Percentiles rank a stretch among this genome's conserved stretches.
Evolutionary conservation across 2,113 vertebrate genomes (phyloP).

Genomic region (Varanus komodoensis): DNA sequence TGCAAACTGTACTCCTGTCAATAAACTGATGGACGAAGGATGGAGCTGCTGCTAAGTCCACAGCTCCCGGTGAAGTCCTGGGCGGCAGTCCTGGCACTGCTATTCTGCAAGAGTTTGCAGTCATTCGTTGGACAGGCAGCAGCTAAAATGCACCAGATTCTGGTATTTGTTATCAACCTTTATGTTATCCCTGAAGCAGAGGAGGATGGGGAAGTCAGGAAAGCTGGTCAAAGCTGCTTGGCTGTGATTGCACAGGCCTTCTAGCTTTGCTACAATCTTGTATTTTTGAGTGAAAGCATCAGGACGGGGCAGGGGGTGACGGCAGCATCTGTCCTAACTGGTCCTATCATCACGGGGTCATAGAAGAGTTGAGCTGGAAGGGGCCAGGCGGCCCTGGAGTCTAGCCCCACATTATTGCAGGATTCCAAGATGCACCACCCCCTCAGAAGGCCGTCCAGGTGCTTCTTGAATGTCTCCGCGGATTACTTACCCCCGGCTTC

Average conservation of each 20-base stretch:
- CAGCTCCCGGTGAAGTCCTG: slow-evolving; percentile 23
- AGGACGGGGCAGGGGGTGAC: background rate
- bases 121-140: slow-evolving; percentile 47
- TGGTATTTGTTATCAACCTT: slow-evolving; percentile 51
- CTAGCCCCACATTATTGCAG: no score
- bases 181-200: slow-evolving; percentile 26
- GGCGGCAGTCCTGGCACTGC: slow-evolving; percentile 19
- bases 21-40: slow-evolving; percentile 47
- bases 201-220: slow-evolving; percentile 16
- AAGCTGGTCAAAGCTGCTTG: slow-evolving; percentile 37
- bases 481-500: no score
- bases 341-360: background rate
- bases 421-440: no score
- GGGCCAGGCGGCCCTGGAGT: no score
- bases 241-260: slow-evolving; percentile 33
- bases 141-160: background rate
- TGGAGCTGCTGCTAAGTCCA: slow-evolving; percentile 9
- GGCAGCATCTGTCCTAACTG: background rate
- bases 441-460: no score
- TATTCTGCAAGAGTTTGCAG: slow-evolving; percentile 46
- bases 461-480: no score
- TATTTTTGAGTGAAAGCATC: slow-evolving; percentile 8
- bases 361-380: no score
- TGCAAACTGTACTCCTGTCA: slow-evolving; percentile 46
- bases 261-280: slow-evolving; percentile 21